Conservation (phyloP, 2,888 invertebrate species). For the Ophion costatus region DNA sequence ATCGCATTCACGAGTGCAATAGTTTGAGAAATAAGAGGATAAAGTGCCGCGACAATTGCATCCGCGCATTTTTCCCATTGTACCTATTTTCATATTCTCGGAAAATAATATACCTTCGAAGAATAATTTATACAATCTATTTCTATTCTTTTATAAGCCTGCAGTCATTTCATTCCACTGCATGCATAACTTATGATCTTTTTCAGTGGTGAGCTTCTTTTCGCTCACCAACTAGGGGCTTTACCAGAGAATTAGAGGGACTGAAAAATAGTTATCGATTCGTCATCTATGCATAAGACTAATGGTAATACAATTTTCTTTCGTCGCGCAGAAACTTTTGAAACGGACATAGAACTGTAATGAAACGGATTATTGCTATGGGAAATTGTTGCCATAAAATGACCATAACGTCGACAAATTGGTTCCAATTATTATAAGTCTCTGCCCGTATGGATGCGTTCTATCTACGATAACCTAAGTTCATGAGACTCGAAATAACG, state of each 20-base stretch:
- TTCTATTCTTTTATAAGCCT: neutral
- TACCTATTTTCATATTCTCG: too few species aligned
- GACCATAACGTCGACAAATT: neutral
- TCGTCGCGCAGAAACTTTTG: neutral
- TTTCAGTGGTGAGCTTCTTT: neutral
- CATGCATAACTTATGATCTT: neutral
- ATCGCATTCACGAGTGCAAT: neutral
- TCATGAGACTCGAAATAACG: neutral
- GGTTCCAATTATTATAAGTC: neutral
- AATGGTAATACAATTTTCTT: neutral
- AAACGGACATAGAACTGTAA: neutral
- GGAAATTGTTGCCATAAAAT: neutral
- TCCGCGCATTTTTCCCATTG: neutral
- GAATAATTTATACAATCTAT: neutral
- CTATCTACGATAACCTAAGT: neutral
- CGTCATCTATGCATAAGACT: neutral
- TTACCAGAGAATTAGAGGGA: neutral
- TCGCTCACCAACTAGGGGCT: neutral
- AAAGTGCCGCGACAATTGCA: neutral
- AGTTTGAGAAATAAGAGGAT: neutral
- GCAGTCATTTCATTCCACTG: neutral
- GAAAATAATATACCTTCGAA: neutral
- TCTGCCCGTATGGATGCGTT: neutral
- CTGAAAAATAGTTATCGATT: neutral
- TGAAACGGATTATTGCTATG: neutral